Evolutionary conservation across 2,888 invertebrate species (phyloP).

Genomic region (Gisinianus flammeolus): DNA sequence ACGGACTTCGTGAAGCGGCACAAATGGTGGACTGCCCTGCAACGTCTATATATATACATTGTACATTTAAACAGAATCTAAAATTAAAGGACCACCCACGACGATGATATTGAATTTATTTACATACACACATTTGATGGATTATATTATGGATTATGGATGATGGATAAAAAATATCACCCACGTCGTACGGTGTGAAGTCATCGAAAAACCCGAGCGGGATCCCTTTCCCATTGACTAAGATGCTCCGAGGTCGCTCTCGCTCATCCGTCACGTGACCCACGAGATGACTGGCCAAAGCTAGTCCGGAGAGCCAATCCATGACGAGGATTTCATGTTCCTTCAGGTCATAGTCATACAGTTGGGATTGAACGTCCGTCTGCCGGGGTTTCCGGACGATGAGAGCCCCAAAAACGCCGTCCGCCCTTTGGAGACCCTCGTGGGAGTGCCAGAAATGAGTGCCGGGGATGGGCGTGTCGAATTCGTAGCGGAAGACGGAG

Average conservation of each 20-base stretch:
- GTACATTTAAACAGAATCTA: too few species aligned
- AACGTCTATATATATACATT: background rate
- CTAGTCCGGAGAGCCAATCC: conserved; percentile 69
- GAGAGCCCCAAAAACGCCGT: conserved; percentile 60
- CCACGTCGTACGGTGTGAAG: conserved; percentile 69
- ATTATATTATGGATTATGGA: too few species aligned
- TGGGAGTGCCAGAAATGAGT: conserved; percentile 25
- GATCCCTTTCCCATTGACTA: conserved; percentile 78
- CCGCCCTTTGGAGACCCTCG: too few species aligned
- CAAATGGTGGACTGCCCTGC: too few species aligned
- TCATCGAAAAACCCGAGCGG: conserved; percentile 65
- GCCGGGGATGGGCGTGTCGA: background rate
- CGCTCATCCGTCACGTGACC: background rate
- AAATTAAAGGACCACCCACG: too few species aligned
- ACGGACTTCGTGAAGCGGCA: conserved; percentile 63
- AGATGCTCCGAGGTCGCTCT: conserved; percentile 65
- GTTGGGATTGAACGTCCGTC: conserved; percentile 71
- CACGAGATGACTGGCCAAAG: conserved; percentile 64
- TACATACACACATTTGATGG: too few species aligned
- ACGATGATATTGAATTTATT: too few species aligned
- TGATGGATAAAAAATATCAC: too few species aligned
- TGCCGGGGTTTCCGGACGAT: conserved; percentile 79
- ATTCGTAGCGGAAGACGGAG: conserved; percentile 62
- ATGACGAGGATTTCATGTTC: conserved; percentile 76
- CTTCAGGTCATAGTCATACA: conserved; percentile 78